Evolutionary conservation across 2,888 invertebrate species (phyloP).

Genomic region (Campaea margaritaria): DNA sequence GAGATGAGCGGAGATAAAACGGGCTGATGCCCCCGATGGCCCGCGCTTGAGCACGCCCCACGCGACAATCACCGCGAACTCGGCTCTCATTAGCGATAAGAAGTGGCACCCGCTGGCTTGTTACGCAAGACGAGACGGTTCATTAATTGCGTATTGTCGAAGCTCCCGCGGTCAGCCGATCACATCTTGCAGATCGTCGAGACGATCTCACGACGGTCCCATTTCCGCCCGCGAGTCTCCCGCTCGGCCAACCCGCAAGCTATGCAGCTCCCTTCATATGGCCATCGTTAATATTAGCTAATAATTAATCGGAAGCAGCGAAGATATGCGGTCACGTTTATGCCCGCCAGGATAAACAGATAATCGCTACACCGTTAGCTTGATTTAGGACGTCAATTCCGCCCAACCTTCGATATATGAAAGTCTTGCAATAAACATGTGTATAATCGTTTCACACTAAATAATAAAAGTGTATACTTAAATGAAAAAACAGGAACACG

Average conservation of each 20-base stretch:
- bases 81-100: slow-evolving; percentile 73
- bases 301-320: slow-evolving; percentile 74
- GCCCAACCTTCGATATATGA: slow-evolving; percentile 44
- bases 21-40: slow-evolving; percentile 50
- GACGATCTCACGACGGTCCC: slow-evolving; percentile 62
- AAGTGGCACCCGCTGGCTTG: slow-evolving; percentile 62
- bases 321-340: slow-evolving; percentile 67
- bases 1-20: slow-evolving; percentile 47
- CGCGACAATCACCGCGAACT: slow-evolving; percentile 60
- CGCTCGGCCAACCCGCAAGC: slow-evolving; percentile 23
- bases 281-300: slow-evolving; percentile 58
- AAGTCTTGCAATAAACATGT: not conserved
- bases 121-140: slow-evolving; percentile 70
- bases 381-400: slow-evolving; percentile 66
- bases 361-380: slow-evolving; percentile 66
- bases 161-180: slow-evolving; percentile 51
- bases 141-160: slow-evolving; percentile 78
- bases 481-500: slow-evolving; percentile 3
- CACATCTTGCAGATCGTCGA: slow-evolving; percentile 62
- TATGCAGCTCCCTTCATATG: slow-evolving; percentile 52
- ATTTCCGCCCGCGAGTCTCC: slow-evolving; percentile 55
- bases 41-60: slow-evolving; percentile 51
- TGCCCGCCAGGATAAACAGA: slow-evolving; percentile 72
- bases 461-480: not conserved
- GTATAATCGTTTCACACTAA: not conserved